Base-by-base conservation (phyloP, 2,113 vertebrate species). In the Catharus bicknelli region DNA sequence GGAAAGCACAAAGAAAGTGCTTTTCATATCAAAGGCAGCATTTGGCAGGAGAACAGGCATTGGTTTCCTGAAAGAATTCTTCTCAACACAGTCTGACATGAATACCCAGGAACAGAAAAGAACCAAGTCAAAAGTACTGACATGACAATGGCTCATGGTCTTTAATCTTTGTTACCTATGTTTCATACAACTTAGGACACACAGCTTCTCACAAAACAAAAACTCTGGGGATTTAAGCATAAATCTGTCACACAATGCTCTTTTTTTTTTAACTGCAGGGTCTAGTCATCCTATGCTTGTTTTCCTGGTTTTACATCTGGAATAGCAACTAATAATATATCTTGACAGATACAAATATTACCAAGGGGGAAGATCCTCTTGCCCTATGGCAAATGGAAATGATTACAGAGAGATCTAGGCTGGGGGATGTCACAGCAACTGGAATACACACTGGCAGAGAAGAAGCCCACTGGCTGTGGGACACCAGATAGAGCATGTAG, bases 11-110 rank as follows among this genome's bases (percentile, higher is more conserved):
- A 85, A 79, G 22, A 72, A 83, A 42, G 5, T 5, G 11, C 18
- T 69, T 90, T 90, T 88, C 63, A 42, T 86, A 62, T n/a, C 38
- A 83, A 90, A 73, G 29, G n/a, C 43, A 85, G 20, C 26, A 21
- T 34, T 81, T 88, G 66, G 27, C 45, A 77, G 59, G 29, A 70
- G 55, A 90, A 83, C 7, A 7, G 20, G 13, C 21, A 79, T 5
- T 26, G 27, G 23, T 40, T 69, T 85, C 59, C 61, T 40, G 30
- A 85, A 80, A 70, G 20, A 81, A 38, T 32, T 29, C 23, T n/a
- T 63, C 64, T 57, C 59, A 40, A 13, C 13, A 27, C 26, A 57
- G 36, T 29, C 54, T 90, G 57, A 74, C 40, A 51, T 8, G 14
- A 88, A 69, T 20, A 10, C 27, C 38, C 18, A 34, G 9, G 32